Evolutionary conservation across 2,113 vertebrate genomes (phyloP).

Genomic region (Onychostruthus taczanowskii): DNA sequence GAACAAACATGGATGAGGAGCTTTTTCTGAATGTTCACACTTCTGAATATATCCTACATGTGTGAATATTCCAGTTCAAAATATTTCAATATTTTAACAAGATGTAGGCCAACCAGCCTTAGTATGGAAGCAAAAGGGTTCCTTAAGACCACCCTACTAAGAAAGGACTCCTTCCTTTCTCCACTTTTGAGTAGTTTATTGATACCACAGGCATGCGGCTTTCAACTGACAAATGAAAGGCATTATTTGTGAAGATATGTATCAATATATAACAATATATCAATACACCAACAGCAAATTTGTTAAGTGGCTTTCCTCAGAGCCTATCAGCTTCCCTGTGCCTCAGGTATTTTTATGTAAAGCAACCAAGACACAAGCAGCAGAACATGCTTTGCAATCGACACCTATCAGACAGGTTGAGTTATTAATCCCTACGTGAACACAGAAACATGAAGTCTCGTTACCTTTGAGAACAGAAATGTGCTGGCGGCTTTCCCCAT

Average conservation of each 20-base stretch:
- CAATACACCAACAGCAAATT: neutral
- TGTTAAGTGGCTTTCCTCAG: neutral
- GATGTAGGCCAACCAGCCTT: neutral
- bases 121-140: neutral
- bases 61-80: neutral
- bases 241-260: neutral
- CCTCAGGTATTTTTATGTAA: constrained; percentile 15
- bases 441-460: constrained; percentile 66
- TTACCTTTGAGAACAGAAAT: constrained; percentile 99
- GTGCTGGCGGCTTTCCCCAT: constrained; percentile 92
- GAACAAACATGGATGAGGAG: neutral
- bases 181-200: neutral
- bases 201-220: neutral
- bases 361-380: constrained; percentile 34
- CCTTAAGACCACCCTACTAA: neutral
- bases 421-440: constrained; percentile 58
- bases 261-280: neutral
- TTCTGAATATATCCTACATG: neutral
- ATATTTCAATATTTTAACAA: neutral
- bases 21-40: neutral
- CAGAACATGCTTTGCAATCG: constrained; percentile 29
- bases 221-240: neutral
- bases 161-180: neutral
- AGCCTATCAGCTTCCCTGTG: neutral
- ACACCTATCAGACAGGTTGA: constrained; percentile 26